These are phyloP conservation scores for Helarctos malayanus DNA, from an alignment of 2,797 vertebrate species.

Conservation along the genomic window DNA sequence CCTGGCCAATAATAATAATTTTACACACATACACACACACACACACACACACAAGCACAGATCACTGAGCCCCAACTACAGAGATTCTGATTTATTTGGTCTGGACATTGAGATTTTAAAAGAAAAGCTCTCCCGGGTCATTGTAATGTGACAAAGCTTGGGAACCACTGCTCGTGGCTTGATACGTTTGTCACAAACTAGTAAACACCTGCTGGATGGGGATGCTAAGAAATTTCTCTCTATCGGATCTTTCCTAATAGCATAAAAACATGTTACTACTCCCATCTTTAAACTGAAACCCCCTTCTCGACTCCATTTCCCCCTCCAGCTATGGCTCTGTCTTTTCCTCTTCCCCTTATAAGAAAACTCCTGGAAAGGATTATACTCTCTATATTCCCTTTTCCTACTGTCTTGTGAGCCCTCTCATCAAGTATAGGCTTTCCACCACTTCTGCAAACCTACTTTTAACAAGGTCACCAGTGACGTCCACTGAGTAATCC, in stretches of 20 bases:
- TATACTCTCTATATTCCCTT: neutral
- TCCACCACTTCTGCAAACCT: slow-evolving; percentile 2
- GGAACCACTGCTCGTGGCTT: neutral
- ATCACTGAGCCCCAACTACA: neutral
- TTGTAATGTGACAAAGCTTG: neutral
- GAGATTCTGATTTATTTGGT: neutral
- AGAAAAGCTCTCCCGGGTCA: neutral
- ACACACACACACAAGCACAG: neutral
- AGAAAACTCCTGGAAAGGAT: neutral
- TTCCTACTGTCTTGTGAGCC: neutral
- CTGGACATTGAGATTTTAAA: neutral
- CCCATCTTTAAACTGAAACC: slow-evolving; percentile 41
- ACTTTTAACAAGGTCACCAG: neutral
- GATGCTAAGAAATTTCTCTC: neutral
- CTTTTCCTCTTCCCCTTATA: no score
- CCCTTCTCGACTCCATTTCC: neutral
- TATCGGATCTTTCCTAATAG: neutral
- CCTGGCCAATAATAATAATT: neutral
- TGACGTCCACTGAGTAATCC: neutral
- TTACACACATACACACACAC: neutral
- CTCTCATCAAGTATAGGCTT: neutral
- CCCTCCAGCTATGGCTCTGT: no score
- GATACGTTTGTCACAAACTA: neutral
- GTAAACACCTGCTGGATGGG: neutral
- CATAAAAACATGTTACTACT: neutral